Base-by-base conservation (phyloP, 2,888 invertebrate genomes). In the Masnerella sp. region DNA sequence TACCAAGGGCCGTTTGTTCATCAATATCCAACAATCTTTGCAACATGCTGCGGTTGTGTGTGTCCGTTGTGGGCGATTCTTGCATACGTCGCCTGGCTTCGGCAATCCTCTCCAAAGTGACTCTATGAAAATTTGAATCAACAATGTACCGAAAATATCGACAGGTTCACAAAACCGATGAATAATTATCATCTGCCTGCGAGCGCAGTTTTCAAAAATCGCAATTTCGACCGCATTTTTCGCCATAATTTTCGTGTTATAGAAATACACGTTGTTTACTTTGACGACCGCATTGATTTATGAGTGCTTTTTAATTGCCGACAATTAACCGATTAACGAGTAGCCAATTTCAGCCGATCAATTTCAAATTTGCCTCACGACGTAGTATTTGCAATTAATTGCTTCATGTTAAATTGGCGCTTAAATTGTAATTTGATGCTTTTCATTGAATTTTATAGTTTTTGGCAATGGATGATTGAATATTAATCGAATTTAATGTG, bases 1-100 rank as follows among this genome's bases (percentile, higher is more conserved):
- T 92, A 77, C 91, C 89, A 18, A 90, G 81, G 0, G 93, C 93
- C 7, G 92, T 89, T 79, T 88, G 89, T 64, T 90, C 89, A 79
- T 93, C 91, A 14, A 91, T 89, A 5, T 88, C 89, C n/a, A 92
- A 83, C 18, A 94, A 82, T 78, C 91, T 91, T 83, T 93, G 91
- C 65, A 93, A 86, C 14, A 93, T 89, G 81, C 93, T 93, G 69
- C 77, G 76, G 7, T 87, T 82, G 0, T 89, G 88, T 75, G 89
- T 87, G 11, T 89, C 88, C 17, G 88, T 85, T 14, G 88, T 84
- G n/a, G 89, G 81, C 8, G 87, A 85, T 2, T 79, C 75, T 42
- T 81, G 51, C 77, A 78, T 78, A 70, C 84, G 80, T 8, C 82
- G 74, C 42, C 85, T 79, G 0, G 88, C 88, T 65, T 83, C 82